Conservation (phyloP, 2,113 vertebrate genomes). For the Bombycilla garrulus region DNA sequence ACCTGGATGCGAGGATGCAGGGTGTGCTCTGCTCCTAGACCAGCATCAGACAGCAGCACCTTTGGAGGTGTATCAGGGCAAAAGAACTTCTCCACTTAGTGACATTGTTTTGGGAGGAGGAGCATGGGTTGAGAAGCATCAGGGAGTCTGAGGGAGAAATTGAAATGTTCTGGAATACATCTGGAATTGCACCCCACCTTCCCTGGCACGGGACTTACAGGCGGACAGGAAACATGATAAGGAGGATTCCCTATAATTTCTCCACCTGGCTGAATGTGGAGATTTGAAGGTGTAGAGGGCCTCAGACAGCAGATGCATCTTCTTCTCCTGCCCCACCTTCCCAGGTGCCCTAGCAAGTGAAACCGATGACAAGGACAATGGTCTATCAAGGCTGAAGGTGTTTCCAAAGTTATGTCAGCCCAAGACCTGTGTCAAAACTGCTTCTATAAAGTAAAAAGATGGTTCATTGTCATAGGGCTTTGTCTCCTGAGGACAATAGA, state of each 20-base stretch:
- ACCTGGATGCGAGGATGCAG: neutral
- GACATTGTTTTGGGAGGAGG: neutral
- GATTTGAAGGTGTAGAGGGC: neutral
- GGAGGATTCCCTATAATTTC: neutral
- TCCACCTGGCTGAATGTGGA: neutral
- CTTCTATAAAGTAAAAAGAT: neutral
- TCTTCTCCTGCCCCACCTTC: neutral
- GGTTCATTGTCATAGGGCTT: neutral
- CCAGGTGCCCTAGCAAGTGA: neutral
- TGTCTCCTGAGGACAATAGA: neutral
- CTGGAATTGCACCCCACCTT: neutral
- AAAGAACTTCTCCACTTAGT: neutral
- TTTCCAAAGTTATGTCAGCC: neutral
- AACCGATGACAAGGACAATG: neutral
- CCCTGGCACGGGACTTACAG: neutral
- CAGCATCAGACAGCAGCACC: neutral
- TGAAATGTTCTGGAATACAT: neutral
- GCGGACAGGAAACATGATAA: neutral
- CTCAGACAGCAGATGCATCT: fast-evolving
- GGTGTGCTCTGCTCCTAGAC: neutral
- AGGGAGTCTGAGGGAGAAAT: neutral
- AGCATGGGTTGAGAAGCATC: fast-evolving
- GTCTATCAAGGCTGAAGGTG: neutral
- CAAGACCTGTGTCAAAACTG: neutral
- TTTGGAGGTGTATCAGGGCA: neutral